Base-by-base conservation (phyloP, 2,888 invertebrate species). In the Slavum lentiscoides region DNA sequence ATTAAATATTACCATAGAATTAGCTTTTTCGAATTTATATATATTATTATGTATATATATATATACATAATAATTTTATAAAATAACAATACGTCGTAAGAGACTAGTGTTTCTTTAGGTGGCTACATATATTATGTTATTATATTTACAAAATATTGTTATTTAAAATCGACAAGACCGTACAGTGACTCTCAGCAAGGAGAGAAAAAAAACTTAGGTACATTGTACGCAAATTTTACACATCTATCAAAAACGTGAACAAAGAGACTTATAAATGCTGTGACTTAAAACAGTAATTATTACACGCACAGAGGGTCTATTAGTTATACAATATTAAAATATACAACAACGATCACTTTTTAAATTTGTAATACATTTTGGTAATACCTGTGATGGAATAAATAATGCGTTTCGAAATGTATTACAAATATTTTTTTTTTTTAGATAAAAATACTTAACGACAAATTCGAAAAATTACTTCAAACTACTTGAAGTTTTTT, bases 251-350 rank as follows among this genome's bases (percentile, higher is more conserved):
- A 70, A 80, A 58, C 55, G 70, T 59, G 61, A 70, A 23, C 37
- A 62, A 3, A 23, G 21, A 62, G 62, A 80, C 55, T 64, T 53
- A 70, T 70, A 72, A 80, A 80, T 80, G 80, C 70, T 80, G 80
- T 70, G 64, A 64, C 62, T 70, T 70, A 30, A 72, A 70, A 55
- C 49, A 53, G 53, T 66, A 75, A 69, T 77, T 23, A 72, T 58
- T 72, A 72, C 39, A 58, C 53, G n/a, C 69, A 37, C 61, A 68
- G 37, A 62, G 69, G 37, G 70, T 53, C 39, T 74, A 74, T 66
- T 55, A 59, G 49, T 76, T 68, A 77, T 66, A 70, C 77, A 49
- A 49, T 30, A 30, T 49, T 49, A 15, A 11, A 77, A 69, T 69
- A 70, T 53, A 80, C 39, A 80, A 61, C 62, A 15, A 11, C 53